A percentile compares a stretch with the other conserved stretches of the same genome.
Conservation (phyloP, 2,888 invertebrate species). For the Troides aeacus region DNA sequence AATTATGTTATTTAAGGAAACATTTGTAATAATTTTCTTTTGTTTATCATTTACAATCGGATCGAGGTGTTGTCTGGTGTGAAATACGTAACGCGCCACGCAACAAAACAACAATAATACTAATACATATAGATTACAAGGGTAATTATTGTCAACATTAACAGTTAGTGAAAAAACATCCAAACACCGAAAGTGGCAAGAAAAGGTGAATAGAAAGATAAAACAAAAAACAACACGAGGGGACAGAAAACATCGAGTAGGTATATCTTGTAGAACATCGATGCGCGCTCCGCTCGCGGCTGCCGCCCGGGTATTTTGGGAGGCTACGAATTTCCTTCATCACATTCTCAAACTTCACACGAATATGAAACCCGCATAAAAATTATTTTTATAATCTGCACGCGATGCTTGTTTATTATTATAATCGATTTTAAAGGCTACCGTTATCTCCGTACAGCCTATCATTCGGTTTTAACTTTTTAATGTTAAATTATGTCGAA, state of each 20-base stretch:
- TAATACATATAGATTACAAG: constrained; percentile 50
- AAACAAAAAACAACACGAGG: constrained; percentile 68
- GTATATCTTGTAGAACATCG: constrained; percentile 70
- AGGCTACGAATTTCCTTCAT: constrained; percentile 35
- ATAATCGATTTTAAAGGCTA: too few species aligned
- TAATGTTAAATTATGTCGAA: too few species aligned
- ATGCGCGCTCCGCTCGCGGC: constrained; percentile 69
- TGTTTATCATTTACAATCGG: too few species aligned
- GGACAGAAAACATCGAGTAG: constrained; percentile 64
- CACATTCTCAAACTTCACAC: constrained; percentile 13
- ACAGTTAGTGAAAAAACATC: constrained; percentile 79
- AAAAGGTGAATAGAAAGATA: constrained; percentile 71
- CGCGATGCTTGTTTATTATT: neutral
- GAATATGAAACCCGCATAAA: neutral
- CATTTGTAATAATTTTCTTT: too few species aligned
- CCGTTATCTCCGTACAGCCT: too few species aligned
- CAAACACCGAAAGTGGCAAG: constrained; percentile 77
- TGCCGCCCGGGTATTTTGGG: constrained; percentile 76
- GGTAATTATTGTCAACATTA: constrained; percentile 74
- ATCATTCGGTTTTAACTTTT: too few species aligned
- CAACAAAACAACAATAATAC: constrained; percentile 37
- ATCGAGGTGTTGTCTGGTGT: neutral
- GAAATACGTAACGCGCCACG: constrained; percentile 20
- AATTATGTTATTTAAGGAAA: too few species aligned
- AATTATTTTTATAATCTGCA: constrained; percentile 10